Evolutionary conservation across 2,888 invertebrate genomes (phyloP), one percentile per base, ranked within the genome.

Genomic region (Acronicta psi): DNA sequence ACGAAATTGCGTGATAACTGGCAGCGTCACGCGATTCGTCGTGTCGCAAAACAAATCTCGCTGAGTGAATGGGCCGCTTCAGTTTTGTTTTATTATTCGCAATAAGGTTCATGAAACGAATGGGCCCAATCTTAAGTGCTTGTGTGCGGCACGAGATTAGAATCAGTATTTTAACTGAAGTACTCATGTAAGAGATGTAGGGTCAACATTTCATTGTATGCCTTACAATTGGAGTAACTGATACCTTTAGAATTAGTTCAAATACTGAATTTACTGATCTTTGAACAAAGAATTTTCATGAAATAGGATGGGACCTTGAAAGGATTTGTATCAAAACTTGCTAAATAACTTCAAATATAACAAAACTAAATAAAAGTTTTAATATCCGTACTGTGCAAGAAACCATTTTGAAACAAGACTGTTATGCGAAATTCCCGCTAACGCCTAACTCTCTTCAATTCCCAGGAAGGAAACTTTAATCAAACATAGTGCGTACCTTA

Each of bases 401-500:
- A 18, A 17, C 7, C 31, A 45, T 17, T 44, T 13, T 16, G 11
- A 59, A 59, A 54, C 42, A 59, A 70, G 45, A 37, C 54, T 40
- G 23, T 29, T 49, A 43, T 34, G 41, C 53, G 38, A 51, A 65
- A 65, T 65, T 59, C 36, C 31, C 20, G n/a, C 34, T 41, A 53
- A 70, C 53, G 10, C 50, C 49, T 59, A 53, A 68, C 70, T 69
- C 43, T 37, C 44, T 67, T 59, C 50, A 51, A 70, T 68, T 59
- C 66, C 68, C 71, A 34, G 9, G 25, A 59, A 54, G 66, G 47
- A 45, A 75, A 68, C 52, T 73, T 53, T 68, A 70, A 68, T 68
- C 53, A 71, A 71, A 46, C 65, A 61, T 56, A 55, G 58, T 69
- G 45, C 57, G 73, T 69, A 69, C 63, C 73, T 68, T 58, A 73